phyloP scores from a whole-genome alignment of 2,797 vertebrate species.

The Aphelocoma californica region DNA sequence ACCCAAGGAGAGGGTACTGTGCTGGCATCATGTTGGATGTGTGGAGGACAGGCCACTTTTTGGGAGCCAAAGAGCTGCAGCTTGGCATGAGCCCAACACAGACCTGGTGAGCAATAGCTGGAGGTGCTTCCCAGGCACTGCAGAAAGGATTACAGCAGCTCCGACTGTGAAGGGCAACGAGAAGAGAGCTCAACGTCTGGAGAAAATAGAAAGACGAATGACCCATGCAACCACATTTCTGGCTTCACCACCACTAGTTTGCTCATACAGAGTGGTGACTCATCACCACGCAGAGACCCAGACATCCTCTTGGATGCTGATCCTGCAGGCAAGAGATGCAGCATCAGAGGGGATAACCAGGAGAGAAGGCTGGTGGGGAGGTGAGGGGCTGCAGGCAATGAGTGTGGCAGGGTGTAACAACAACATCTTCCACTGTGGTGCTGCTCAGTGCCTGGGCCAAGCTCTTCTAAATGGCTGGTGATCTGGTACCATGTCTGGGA shows the following conservation, averaged over 20 bases:
- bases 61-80: not conserved
- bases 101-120: fast-evolving
- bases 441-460: not conserved
- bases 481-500: not conserved
- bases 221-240: not conserved
- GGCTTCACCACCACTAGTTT: not conserved
- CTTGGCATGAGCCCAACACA: fast-evolving
- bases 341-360: not conserved
- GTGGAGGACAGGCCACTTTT: not conserved
- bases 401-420: not conserved
- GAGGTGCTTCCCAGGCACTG: not conserved
- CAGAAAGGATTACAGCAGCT: not conserved
- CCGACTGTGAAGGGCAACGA: not conserved
- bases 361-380: not conserved
- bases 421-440: not conserved
- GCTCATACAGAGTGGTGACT: fast-evolving
- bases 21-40: fast-evolving
- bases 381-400: not conserved
- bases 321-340: not conserved
- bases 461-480: not conserved
- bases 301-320: not conserved
- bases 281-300: fast-evolving
- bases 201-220: not conserved
- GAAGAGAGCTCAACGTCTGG: not conserved
- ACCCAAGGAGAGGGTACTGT: not conserved